phyloP scores from a whole-genome alignment of 2,888 invertebrate species.

The Mimas tiliae region DNA sequence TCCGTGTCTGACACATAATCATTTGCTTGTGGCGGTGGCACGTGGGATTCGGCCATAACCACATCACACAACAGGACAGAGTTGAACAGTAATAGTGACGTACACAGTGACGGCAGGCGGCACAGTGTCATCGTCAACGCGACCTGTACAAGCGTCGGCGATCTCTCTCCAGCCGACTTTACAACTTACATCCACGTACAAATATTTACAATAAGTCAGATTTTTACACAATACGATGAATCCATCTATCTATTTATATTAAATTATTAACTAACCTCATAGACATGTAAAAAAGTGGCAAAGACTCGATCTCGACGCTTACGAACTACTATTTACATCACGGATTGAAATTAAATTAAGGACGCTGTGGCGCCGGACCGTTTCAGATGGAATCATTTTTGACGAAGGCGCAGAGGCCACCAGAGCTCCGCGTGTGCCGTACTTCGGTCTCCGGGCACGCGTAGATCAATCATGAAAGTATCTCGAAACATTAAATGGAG shows the following conservation, averaged over 20 bases:
- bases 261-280: constrained; percentile 62
- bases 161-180: constrained; percentile 34
- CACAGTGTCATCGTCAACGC: background rate
- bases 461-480: background rate
- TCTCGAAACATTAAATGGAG: constrained; percentile 10
- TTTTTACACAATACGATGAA: constrained; percentile 63
- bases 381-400: background rate
- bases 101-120: background rate
- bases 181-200: constrained; percentile 64
- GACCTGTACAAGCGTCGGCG: constrained; percentile 8
- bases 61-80: background rate
- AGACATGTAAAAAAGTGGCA: constrained; percentile 84
- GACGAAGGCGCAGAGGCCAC: constrained; percentile 6
- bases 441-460: background rate
- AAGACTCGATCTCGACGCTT: constrained; percentile 75
- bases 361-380: constrained; percentile 2
- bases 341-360: constrained; percentile 33
- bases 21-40: background rate
- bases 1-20: background rate
- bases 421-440: background rate
- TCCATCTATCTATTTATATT: constrained; percentile 52
- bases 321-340: constrained; percentile 77
- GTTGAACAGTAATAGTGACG: background rate
- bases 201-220: constrained; percentile 70
- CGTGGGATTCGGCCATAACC: background rate